Evolutionary conservation across 2,113 vertebrate genomes (phyloP), one percentile per base, ranked within the genome.

Genomic region (Muntiacus muntjak): DNA sequence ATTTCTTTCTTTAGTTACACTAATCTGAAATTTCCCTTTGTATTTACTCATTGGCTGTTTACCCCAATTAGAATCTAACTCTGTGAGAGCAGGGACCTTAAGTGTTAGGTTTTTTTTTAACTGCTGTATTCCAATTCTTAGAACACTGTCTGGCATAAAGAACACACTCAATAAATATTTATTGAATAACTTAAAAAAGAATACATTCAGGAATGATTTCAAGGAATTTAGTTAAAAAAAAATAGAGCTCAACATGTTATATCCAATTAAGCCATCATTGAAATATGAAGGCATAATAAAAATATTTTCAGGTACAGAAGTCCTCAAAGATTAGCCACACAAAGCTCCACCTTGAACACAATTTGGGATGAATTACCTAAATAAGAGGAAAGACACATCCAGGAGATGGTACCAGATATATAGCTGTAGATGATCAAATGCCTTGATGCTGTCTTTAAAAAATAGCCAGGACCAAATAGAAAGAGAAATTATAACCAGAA

Each of bases 261-360:
- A 93, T 55, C 36, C 55, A 97, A 93, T 86, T 82, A 88, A 94
- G n/a, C 67, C 91, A 71, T 86, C 95, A 93, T 57, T 86, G 36
- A 85, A 87, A 92, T 58, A 92, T 36, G 3, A 97, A 95, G 43
- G 21, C 50, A 94, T 26, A 52, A 95, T 79, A 84, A 91, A 95
- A 91, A 89, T 93, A 96, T 85, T 95, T 94, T 76, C 84, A 58
- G 71, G 74, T 11, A 67, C 8, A 50, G 26, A 89, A 83, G 28
- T 78, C 30, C 43, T 96, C 60, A 94, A 95, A 86, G 43, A 96
- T 89, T 81, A 71, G 12, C 74, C 94, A 89, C 21, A 89, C 33
- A 95, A 86, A 82, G 15, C 2, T 12, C 91, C 79, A 62, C 23
- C 55, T 2, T 62, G 62, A 81, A 94, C 96, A 45, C 52, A 97